A percentile compares a stretch with the other conserved stretches of the same genome.
Conservation (phyloP, 2,113 vertebrate species). For the Macquaria ambigua region DNA sequence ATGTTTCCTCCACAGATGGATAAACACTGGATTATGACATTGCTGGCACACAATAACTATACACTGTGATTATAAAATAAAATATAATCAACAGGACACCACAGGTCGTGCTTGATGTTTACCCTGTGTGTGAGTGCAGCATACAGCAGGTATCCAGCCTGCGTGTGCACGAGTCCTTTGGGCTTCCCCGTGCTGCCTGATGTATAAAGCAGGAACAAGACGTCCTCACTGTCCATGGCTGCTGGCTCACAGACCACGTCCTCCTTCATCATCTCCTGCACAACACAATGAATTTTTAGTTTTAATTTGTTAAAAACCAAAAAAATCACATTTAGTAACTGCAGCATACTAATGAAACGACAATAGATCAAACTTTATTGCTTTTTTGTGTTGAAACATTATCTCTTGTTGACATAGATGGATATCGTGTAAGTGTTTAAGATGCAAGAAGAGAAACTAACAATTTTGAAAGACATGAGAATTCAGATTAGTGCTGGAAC, state of each 20-base stretch:
- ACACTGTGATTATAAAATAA: not conserved
- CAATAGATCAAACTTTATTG: not conserved
- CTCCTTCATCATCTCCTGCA: conserved; percentile 87
- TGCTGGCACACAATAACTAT: not conserved
- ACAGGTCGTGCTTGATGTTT: conserved; percentile 23
- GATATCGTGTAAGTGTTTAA: too few relatives aligned
- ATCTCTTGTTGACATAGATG: not conserved
- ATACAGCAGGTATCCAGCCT: conserved; percentile 88
- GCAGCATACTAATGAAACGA: not conserved
- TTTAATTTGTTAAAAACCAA: not conserved
- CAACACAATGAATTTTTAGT: not conserved
- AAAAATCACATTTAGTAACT: not conserved
- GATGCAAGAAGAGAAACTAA: not conserved
- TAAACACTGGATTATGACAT: not conserved
- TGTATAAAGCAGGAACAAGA: conserved; percentile 86
- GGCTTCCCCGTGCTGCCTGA: conserved; percentile 89
- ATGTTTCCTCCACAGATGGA: not conserved
- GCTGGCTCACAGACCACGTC: conserved; percentile 82
- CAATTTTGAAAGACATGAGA: not conserved
- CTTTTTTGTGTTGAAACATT: not conserved
- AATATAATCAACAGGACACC: rapidly evolving
- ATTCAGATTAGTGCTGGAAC: too few relatives aligned
- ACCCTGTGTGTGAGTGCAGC: conserved; percentile 87
- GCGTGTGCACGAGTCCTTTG: conserved; percentile 88
- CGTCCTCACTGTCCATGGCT: conserved; percentile 86